Evolutionary conservation across 2,113 vertebrate genomes (phyloP).

Genomic region (Lonchura striata): DNA sequence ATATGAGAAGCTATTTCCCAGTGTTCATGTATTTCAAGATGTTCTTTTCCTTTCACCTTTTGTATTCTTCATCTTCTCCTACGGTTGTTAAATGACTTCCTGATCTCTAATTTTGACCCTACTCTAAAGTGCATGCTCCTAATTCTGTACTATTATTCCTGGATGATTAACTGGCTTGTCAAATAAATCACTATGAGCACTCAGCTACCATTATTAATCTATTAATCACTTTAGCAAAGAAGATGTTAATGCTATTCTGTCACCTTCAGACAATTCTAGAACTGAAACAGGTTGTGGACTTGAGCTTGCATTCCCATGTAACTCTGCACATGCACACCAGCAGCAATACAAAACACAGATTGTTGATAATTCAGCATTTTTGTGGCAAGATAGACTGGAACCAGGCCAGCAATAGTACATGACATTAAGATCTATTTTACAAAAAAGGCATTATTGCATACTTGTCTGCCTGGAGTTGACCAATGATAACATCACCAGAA

Average conservation of each 20-base stretch:
- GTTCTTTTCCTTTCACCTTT: not conserved
- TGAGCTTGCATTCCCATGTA: not conserved
- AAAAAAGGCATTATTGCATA: not conserved
- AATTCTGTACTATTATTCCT: not conserved
- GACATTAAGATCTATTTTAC: not conserved
- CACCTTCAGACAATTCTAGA: not conserved
- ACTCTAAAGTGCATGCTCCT: not conserved
- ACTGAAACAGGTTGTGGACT: not conserved
- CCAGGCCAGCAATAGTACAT: not conserved
- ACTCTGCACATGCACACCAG: not conserved
- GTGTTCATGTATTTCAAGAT: not conserved
- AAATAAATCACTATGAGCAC: not conserved
- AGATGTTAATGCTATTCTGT: not conserved
- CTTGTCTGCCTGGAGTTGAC: not conserved
- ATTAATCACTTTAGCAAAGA: not conserved
- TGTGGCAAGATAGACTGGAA: not conserved
- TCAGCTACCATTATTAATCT: constrained; percentile 19
- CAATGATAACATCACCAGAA: not conserved
- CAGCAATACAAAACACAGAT: not conserved
- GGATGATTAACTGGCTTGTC: not conserved
- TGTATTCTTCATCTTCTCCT: not conserved
- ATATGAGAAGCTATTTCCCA: not conserved
- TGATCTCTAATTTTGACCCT: not conserved
- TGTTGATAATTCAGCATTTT: not conserved
- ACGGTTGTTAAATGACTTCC: not conserved